Conservation (phyloP, 2,113 vertebrate genomes). For the Columba janthina region DNA sequence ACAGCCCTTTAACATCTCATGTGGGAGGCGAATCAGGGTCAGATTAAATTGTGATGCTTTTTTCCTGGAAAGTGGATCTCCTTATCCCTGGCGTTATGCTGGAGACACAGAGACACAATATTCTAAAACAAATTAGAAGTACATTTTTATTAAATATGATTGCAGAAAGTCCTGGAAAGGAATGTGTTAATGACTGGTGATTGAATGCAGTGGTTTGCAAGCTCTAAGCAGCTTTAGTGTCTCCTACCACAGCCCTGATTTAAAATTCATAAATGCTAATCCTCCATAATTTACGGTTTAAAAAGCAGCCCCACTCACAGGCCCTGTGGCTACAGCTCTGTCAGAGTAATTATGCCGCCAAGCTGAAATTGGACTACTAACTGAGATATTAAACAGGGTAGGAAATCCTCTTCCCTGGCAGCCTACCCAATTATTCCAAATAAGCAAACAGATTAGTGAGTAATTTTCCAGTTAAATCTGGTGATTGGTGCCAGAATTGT, state of each 20-base stretch:
- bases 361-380: conserved; percentile 99
- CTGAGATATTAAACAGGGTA: conserved; percentile 97
- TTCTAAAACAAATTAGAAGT: conserved; percentile 29
- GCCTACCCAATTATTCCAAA: conserved; percentile 99
- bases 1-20: not conserved
- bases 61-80: not conserved
- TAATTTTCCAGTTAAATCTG: conserved; percentile 97
- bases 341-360: conserved; percentile 99
- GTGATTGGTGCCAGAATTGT: conserved; percentile 94
- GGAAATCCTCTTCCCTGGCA: conserved; percentile 96
- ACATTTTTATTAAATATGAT: conserved; percentile 9
- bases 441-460: conserved; percentile 99
- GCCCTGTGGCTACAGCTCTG: conserved; percentile 99
- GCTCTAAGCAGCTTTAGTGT: conserved; percentile 99
- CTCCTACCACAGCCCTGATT: conserved; percentile 99
- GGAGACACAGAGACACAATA: not conserved
- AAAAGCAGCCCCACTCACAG: conserved; percentile 98
- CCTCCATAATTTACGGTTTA: conserved; percentile 99
- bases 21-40: not conserved
- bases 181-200: conserved; percentile 87
- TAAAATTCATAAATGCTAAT: conserved; percentile 99
- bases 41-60: conserved; percentile 12
- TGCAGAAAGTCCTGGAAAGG: conserved; percentile 70
- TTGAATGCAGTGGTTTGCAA: conserved; percentile 92
- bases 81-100: not conserved